Evolutionary conservation across 1,140 invertebrate species (phyloP).

Genomic region (Cydia pomonella): DNA sequence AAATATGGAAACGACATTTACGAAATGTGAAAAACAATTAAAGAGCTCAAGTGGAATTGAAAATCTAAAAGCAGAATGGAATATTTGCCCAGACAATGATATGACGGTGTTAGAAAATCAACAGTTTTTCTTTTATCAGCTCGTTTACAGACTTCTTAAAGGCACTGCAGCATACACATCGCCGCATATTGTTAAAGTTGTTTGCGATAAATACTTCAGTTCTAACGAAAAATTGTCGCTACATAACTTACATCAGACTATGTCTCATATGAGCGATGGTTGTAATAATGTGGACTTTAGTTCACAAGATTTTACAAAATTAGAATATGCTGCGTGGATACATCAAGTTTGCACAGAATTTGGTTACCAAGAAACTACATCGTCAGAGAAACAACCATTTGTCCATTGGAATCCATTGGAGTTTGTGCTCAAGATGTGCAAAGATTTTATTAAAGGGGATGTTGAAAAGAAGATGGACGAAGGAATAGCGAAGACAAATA

Average conservation of each 20-base stretch:
- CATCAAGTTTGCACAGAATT: slow-evolving; percentile 93
- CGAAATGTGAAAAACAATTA: slow-evolving; percentile 53
- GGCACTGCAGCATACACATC: slow-evolving; percentile 56
- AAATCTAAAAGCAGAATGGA: slow-evolving; percentile 57
- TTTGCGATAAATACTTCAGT: slow-evolving; percentile 41
- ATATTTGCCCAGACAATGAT: slow-evolving; percentile 59
- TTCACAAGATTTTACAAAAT: slow-evolving; percentile 34
- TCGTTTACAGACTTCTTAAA: slow-evolving; percentile 52
- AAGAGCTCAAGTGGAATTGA: slow-evolving; percentile 52
- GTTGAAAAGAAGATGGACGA: slow-evolving; percentile 64
- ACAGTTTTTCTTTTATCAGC: slow-evolving; percentile 54
- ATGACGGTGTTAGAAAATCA: slow-evolving; percentile 55
- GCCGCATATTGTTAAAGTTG: slow-evolving; percentile 44
- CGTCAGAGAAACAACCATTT: slow-evolving; percentile 84
- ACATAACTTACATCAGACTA: background rate
- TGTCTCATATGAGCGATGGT: background rate
- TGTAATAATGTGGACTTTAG: background rate
- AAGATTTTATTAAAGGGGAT: slow-evolving; percentile 48
- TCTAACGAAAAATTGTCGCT: background rate
- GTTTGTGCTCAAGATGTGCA: slow-evolving; percentile 55
- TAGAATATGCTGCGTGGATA: slow-evolving; percentile 80
- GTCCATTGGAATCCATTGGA: slow-evolving; percentile 82
- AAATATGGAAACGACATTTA: slow-evolving; percentile 52
- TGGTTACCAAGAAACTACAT: slow-evolving; percentile 89
- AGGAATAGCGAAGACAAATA: slow-evolving; percentile 81